phyloP scores from a whole-genome alignment of 2,888 invertebrate species.

The Mythimna albipuncta region DNA sequence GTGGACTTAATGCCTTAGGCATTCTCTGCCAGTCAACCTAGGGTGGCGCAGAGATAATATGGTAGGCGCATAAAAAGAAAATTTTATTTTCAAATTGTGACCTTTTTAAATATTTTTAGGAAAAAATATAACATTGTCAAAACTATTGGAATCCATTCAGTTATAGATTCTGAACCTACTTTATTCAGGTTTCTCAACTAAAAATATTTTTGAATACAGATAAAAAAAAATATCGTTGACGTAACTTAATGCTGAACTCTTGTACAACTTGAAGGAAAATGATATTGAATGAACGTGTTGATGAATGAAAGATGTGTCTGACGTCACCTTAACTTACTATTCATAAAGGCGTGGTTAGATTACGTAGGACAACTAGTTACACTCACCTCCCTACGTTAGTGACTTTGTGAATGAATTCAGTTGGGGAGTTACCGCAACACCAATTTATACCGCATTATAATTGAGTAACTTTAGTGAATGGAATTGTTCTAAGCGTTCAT shows the following conservation, averaged over 20 bases:
- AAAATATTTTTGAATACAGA: no score
- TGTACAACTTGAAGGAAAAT: constrained; percentile 27
- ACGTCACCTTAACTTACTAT: constrained; percentile 33
- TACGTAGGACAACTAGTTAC: neutral
- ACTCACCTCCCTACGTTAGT: neutral
- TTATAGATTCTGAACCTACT: no score
- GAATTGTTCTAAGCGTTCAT: no score
- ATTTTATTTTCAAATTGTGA: no score
- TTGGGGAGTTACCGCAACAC: constrained; percentile 11
- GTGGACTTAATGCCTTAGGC: no score
- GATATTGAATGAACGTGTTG: neutral
- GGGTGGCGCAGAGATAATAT: no score
- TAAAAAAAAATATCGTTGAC: neutral
- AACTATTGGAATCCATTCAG: no score
- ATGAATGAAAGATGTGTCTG: constrained; percentile 35
- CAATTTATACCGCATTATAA: neutral
- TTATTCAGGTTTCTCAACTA: no score
- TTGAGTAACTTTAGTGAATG: neutral
- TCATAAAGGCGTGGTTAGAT: neutral
- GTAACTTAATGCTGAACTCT: neutral
- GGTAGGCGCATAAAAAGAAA: no score
- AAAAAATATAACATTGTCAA: no score
- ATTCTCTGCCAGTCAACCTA: no score
- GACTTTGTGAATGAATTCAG: constrained; percentile 7
- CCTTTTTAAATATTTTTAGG: no score